Evolutionary conservation across 2,113 vertebrate species (phyloP), one percentile per base, ranked within the genome.

Genomic region (Procapra przewalskii): DNA sequence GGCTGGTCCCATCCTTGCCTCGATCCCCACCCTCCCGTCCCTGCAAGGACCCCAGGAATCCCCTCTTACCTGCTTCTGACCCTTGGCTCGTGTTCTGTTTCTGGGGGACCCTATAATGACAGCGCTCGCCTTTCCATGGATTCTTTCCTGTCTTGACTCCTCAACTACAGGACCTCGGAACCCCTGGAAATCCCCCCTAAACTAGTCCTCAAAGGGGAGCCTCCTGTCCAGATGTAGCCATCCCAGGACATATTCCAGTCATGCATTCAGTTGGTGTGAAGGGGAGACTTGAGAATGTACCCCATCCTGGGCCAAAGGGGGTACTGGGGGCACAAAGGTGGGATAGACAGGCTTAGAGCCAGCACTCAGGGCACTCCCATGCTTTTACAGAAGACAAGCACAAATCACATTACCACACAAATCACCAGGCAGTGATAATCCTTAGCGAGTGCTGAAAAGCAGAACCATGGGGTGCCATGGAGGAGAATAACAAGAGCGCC

Each of bases 281-380:
- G 52, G 45, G 90, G n/a, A 82, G 21, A 17, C 50, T 71, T 14
- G 3, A 11, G 29, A 19, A 45, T 1, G 16, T 7, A 9, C 62
- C 33, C 40, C 0, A 7, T 57, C 12, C 48, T 21, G 15, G 1
- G 10, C 40, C 85, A 9, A 36, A 40, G 19, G 0, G 17, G 50
- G n/a, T 27, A 11, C 55, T 75, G 43, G 23, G 77, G 87, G 21
- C 43, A 13, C 15, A 5, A 50, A 59, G 31, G 31, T 50, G 45
- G 36, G n/a, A 29, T 23, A 82, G 57, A 21, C 11, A n/a, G 82
- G n/a, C 31, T 79, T 59, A 48, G 71, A 57, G 8, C 43, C 29
- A 71, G 55, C 55, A 40, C 84, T 86, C 31, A 11, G 33, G 43
- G 83, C 43, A 16, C 71, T 55, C 52, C 17, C 50, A 40, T 12